Evolutionary conservation across 2,113 vertebrate genomes (phyloP).

Genomic region (Sander vitreus): DNA sequence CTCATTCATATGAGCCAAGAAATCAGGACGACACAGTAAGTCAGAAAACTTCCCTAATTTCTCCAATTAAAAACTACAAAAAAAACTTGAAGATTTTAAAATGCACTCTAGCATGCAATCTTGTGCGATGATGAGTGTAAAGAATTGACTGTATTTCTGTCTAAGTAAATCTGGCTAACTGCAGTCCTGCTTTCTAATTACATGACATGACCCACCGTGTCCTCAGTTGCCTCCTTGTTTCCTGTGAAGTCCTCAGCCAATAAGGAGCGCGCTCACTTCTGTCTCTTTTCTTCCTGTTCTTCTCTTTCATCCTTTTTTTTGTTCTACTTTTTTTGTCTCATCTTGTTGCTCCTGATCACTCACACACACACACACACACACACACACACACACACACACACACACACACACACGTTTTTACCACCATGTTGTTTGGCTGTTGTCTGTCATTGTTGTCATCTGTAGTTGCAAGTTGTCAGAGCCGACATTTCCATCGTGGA

Average conservation of each 20-base stretch:
- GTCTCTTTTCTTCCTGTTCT: constrained; percentile 31
- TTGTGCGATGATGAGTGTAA: neutral
- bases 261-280: constrained; percentile 48
- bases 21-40: constrained; percentile 46
- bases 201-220: constrained; percentile 23
- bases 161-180: constrained; percentile 27
- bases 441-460: constrained; percentile 85
- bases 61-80: neutral
- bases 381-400: neutral
- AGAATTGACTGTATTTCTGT: neutral
- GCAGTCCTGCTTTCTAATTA: constrained; percentile 50
- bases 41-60: neutral
- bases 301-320: constrained; percentile 23
- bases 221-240: constrained; percentile 59
- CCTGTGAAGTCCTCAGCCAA: constrained; percentile 56
- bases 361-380: neutral
- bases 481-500: constrained; percentile 99
- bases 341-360: constrained; percentile 39
- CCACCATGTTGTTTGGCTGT: constrained; percentile 92
- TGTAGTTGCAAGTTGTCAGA: constrained; percentile 99
- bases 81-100: neutral
- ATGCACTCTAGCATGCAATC: neutral
- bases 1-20: constrained; percentile 16
- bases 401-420: constrained; percentile 80
- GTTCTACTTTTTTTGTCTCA: neutral